Percentiles rank a stretch among this genome's conserved stretches.
phyloP scores from a whole-genome alignment of 1,140 invertebrate genomes.

The Protaetia brevitarsis region DNA sequence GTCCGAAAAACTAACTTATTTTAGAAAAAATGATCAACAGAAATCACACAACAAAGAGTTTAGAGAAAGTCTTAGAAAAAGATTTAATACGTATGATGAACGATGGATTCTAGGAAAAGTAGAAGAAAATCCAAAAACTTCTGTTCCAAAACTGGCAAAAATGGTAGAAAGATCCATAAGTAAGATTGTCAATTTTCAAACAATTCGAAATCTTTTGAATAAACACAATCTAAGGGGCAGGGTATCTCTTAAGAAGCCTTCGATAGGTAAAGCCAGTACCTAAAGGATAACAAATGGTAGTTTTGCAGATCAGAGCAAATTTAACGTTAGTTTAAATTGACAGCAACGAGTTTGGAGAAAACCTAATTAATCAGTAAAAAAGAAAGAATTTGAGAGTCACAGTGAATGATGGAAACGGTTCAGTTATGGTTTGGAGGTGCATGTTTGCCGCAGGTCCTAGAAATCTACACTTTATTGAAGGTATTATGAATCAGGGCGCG shows the following conservation, averaged over 20 bases:
- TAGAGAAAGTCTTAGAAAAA: background rate
- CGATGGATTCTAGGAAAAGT: background rate
- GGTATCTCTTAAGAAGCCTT: background rate
- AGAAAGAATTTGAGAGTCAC: background rate
- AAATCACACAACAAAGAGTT: no score
- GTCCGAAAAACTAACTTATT: no score
- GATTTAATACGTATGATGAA: background rate
- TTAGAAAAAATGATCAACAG: no score
- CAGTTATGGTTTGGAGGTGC: background rate
- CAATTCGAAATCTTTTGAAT: no score
- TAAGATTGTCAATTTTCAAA: background rate
- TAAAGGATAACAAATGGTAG: background rate
- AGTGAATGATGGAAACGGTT: background rate
- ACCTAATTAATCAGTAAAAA: background rate
- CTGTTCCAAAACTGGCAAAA: background rate
- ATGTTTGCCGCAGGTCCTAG: background rate
- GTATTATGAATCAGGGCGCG: background rate
- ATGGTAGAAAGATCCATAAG: background rate
- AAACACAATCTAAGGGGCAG: background rate
- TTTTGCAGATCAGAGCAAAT: constrained; percentile 6
- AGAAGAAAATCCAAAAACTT: no score
- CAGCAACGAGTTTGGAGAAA: background rate
- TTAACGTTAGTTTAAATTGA: background rate
- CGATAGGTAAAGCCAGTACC: background rate
- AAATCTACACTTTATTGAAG: constrained; percentile 7